Evolutionary conservation across 2,797 vertebrate genomes (phyloP).

Genomic region (Squalus acanthias): DNA sequence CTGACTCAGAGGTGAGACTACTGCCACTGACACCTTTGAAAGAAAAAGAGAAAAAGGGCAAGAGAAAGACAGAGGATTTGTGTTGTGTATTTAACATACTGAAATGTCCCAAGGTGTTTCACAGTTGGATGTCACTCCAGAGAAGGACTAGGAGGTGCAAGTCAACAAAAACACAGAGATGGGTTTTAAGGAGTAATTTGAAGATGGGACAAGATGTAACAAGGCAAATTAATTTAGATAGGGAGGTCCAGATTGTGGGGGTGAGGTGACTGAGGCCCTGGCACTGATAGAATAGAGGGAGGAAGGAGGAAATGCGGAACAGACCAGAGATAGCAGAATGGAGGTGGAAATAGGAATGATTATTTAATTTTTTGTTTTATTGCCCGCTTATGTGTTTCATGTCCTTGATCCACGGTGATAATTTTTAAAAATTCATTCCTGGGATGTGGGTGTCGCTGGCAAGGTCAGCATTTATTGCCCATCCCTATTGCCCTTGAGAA

Average conservation of each 20-base stretch:
- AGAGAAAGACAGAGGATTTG: background rate
- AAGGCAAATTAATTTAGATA: background rate
- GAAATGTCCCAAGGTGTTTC: background rate
- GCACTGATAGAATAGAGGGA: background rate
- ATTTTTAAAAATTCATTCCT: background rate
- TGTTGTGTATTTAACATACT: background rate
- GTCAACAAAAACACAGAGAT: background rate
- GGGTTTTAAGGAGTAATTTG: background rate
- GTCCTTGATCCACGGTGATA: background rate
- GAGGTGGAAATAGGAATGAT: background rate
- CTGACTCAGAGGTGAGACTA: background rate
- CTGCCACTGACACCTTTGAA: no score
- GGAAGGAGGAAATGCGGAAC: background rate
- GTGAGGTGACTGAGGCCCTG: background rate
- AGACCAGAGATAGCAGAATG: background rate
- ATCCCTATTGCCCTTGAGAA: no score
- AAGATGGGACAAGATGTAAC: background rate
- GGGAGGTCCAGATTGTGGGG: background rate
- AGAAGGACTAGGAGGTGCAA: background rate
- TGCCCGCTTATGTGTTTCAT: background rate
- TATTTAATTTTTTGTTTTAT: background rate
- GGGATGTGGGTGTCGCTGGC: no score
- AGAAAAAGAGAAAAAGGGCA: background rate
- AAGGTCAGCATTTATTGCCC: no score
- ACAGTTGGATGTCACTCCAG: background rate